Evolutionary conservation across 2,797 vertebrate species (phyloP).

Genomic region (Onychomys torridus): DNA sequence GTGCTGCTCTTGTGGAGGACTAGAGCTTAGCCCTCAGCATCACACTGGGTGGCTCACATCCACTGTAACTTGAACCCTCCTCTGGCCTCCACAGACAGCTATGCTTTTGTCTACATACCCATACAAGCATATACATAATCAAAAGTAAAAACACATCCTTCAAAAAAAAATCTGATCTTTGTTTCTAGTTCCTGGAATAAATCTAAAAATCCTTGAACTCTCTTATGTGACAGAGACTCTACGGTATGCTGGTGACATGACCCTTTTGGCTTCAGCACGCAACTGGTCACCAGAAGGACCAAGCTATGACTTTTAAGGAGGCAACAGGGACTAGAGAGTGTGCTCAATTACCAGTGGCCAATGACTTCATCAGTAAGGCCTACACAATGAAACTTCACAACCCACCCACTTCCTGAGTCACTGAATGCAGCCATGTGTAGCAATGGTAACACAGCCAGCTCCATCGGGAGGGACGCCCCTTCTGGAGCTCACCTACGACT

Average conservation of each 20-base stretch:
- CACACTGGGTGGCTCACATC: not conserved
- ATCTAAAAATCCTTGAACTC: not conserved
- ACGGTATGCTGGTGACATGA: not conserved
- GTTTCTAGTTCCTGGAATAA: not conserved
- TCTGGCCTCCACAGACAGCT: not conserved
- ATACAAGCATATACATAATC: not conserved
- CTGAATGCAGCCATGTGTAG: not conserved
- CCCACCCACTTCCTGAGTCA: not conserved
- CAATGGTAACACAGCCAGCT: not conserved
- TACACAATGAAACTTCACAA: not conserved
- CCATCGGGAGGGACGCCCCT: no score
- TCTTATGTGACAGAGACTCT: not conserved
- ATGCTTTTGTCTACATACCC: not conserved
- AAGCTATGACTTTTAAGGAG: not conserved
- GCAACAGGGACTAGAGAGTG: not conserved
- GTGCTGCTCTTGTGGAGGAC: not conserved
- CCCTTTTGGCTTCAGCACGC: not conserved
- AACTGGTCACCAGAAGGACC: not conserved
- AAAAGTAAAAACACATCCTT: not conserved
- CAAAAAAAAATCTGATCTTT: not conserved
- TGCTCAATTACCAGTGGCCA: not conserved
- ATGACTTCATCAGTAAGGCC: not conserved
- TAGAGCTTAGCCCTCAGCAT: not conserved
- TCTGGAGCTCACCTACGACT: not conserved
- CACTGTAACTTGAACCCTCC: not conserved